These are phyloP conservation scores for Xyrichtys novacula DNA, from an alignment of 2,797 vertebrate genomes.

Conservation along the genomic window DNA sequence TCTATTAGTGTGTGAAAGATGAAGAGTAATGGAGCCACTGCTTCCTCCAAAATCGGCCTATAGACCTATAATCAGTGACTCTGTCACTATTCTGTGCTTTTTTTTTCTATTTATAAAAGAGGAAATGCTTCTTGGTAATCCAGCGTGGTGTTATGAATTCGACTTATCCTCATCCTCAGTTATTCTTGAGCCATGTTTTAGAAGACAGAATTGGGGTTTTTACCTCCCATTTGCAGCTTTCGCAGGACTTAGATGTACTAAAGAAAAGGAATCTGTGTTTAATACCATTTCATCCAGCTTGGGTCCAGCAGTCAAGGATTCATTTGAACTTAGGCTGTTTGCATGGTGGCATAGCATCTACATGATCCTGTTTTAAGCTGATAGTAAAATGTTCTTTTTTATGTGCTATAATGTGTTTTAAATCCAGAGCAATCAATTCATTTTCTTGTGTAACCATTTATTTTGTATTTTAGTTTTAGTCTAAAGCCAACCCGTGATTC, in stretches of 20 bases:
- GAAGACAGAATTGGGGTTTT: conserved; percentile 3
- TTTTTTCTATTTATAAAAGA: neutral
- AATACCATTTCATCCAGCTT: neutral
- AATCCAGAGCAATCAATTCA: neutral
- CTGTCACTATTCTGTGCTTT: neutral
- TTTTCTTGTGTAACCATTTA: no score
- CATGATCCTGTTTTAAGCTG: neutral
- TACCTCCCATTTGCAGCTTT: conserved; percentile 8
- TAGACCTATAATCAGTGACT: conserved; percentile 1
- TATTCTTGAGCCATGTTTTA: conserved; percentile 6
- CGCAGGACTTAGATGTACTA: conserved; percentile 2
- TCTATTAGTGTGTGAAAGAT: conserved; percentile 30
- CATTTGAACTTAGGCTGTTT: neutral
- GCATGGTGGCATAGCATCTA: conserved; percentile 1
- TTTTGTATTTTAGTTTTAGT: no score
- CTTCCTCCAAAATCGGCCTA: conserved; percentile 7
- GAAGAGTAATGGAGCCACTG: conserved; percentile 11
- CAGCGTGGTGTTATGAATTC: conserved; percentile 4
- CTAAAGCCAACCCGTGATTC: no score
- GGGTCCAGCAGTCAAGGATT: conserved; percentile 1
- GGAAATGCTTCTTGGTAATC: conserved; percentile 8
- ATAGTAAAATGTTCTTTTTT: neutral
- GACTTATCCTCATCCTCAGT: conserved; percentile 2
- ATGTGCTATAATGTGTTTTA: neutral
- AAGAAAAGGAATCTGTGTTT: conserved; percentile 2